Evolutionary conservation across 2,113 vertebrate genomes (phyloP).

Genomic region (Gobiocypris rarus): DNA sequence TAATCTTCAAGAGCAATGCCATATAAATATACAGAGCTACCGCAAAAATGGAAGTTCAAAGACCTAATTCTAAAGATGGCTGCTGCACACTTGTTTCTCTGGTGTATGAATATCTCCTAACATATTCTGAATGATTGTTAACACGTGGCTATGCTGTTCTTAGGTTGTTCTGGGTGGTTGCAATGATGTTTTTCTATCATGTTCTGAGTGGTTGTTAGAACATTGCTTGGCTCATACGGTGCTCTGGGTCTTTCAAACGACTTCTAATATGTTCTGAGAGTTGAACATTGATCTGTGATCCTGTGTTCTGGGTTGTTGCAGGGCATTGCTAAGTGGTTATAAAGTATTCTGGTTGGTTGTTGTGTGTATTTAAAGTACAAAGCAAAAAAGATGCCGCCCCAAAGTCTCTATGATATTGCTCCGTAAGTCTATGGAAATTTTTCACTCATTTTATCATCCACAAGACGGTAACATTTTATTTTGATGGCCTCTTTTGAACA

Average conservation of each 20-base stretch:
- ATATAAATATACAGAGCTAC: no score
- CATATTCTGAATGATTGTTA: not conserved
- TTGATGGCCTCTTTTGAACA: no score
- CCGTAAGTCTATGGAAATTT: not conserved
- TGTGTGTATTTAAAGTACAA: not conserved
- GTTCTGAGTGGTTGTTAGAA: not conserved
- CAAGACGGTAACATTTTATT: no score
- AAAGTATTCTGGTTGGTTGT: not conserved
- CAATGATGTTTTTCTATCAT: not conserved
- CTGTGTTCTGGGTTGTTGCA: not conserved
- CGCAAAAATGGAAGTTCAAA: no score
- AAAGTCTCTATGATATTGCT: not conserved
- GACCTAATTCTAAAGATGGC: no score
- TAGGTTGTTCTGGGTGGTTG: not conserved
- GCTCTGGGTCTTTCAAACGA: not conserved
- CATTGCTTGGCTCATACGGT: not conserved
- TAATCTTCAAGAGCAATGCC: no score
- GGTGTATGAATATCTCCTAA: not conserved
- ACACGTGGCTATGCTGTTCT: not conserved
- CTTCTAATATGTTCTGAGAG: not conserved
- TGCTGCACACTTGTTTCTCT: no score
- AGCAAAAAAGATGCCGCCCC: not conserved
- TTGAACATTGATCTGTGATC: not conserved
- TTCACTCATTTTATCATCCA: not conserved
- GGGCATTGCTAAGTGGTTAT: not conserved